Evolutionary conservation across 2,797 vertebrate species (phyloP), one percentile per base, ranked within the genome.

Genomic region (Heterohyrax brucei): DNA sequence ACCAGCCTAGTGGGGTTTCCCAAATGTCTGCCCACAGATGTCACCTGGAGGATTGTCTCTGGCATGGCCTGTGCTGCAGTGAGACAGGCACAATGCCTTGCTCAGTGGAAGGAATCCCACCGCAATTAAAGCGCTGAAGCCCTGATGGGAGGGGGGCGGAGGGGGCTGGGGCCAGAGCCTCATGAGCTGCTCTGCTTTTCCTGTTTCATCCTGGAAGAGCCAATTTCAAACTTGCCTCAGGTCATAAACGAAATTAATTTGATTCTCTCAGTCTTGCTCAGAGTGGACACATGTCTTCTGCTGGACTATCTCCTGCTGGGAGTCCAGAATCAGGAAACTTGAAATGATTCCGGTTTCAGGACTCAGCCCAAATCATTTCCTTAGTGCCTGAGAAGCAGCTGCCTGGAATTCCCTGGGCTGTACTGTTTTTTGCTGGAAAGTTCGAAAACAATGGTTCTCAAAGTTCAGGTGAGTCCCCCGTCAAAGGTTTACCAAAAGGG

Each of bases 231-330:
- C 84, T 73, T 61, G 96, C 96, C 95, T 97, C 48, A 7, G 64
- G 96, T 96, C 88, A 91, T 13, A 30, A 86, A 93, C 68, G 61
- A 94, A 91, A 97, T 81, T 96, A 97, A 97, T 96, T 96, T 97
- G 96, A 86, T 96, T 97, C 93, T 92, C 95, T 94, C 93, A 91
- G 39, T 85, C 93, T 96, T 91, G 82, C 95, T 95, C 26, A 0
- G 89, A 95, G 88, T 64, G 46, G 87, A 93, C 70, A 72, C 95
- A 78, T 13, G 87, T 95, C 76, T 72, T 89, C 84, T 3, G 1
- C 61, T 33, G 10, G 10, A 30, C 76, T 96, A 91, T 44, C 84
- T 95, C 62, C 50, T 56, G 33, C 70, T 56, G 73, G 46, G 68
- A 59, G n/a, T 87, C 80, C 72, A 72, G 87, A 80, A 9, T 5